Evolutionary conservation across 1,140 invertebrate genomes (phyloP), one percentile per base, ranked within the genome.

Genomic region (Gryon sp.): DNA sequence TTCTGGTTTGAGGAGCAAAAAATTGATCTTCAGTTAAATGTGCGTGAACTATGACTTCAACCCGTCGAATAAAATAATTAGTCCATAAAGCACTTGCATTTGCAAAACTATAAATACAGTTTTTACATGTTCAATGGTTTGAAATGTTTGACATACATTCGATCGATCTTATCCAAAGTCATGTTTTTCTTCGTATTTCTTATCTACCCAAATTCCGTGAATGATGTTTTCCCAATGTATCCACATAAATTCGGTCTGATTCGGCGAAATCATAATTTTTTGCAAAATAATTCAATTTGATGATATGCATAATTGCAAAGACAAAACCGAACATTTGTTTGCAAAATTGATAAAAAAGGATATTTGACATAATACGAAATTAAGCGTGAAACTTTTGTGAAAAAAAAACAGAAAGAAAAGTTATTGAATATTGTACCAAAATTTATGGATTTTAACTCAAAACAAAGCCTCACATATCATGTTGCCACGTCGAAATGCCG

Each of bases 381-480:
- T n/a, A n/a, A n/a, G n/a, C n/a, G n/a, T n/a, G n/a, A n/a, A n/a
- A n/a, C n/a, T n/a, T n/a, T n/a, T n/a, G n/a, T n/a, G n/a, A n/a
- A n/a, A n/a, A n/a, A n/a, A n/a, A n/a, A n/a, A n/a, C n/a, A n/a
- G 43, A 11, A 63, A 46, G 45, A 34, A 22, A 60, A 20, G 4
- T 60, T 43, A 57, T 53, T 38, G 30, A 72, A 30, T 72, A 72
- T 24, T 48, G 19, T 22, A 62, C 24, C 28, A 60, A 66, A 52
- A 74, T 55, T 53, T 62, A 50, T 57, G 57, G 26, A 55, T 65
- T 65, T 65, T 52, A 52, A 48, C n/a, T n/a, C 32, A 55, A 52
- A 65, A 69, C 48, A 59, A 65, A 76, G 41, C 38, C 45, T 60
- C 65, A 76, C 74, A 76, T 76, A 76, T 76, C 74, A 76, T 65